Evolutionary conservation across 2,888 invertebrate species (phyloP).

Genomic region (Hydrotaea cyrtoneurina): DNA sequence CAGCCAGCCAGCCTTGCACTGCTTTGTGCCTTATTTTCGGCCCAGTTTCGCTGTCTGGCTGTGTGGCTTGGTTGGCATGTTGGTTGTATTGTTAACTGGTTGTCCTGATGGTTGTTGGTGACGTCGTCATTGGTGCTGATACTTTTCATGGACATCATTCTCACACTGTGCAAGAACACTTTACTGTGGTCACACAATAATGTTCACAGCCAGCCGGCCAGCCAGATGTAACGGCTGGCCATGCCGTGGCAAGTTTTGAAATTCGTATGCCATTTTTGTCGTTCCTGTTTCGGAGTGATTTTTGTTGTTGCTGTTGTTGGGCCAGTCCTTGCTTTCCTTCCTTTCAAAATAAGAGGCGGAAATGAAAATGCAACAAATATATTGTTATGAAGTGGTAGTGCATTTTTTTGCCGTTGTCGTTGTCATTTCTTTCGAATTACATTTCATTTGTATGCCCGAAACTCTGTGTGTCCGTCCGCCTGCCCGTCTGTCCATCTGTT

Average conservation of each 20-base stretch:
- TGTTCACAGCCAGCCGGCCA: slow-evolving; percentile 45
- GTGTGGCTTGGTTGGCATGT: not conserved
- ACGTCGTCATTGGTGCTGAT: not conserved
- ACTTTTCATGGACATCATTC: slow-evolving; percentile 41
- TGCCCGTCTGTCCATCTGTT: slow-evolving; percentile 5
- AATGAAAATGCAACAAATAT: slow-evolving; percentile 65
- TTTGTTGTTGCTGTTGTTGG: slow-evolving; percentile 13
- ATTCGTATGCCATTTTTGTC: slow-evolving; percentile 55
- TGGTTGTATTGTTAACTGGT: slow-evolving; percentile 19
- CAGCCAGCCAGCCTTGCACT: slow-evolving; percentile 25
- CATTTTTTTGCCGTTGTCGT: slow-evolving; percentile 35
- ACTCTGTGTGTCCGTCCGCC: not conserved
- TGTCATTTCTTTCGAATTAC: slow-evolving; percentile 69
- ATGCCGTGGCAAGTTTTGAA: slow-evolving; percentile 21
- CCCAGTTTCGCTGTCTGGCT: not conserved
- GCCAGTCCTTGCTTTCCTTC: slow-evolving; percentile 9
- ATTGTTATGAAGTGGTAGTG: slow-evolving; percentile 65
- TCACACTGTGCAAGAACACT: slow-evolving; percentile 31
- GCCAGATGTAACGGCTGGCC: no score
- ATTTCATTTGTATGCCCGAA: slow-evolving; percentile 65
- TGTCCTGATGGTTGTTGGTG: not conserved
- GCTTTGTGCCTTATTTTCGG: not conserved
- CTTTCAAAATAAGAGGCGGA: slow-evolving; percentile 57
- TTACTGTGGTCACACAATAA: slow-evolving; percentile 45
- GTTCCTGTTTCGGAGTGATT: slow-evolving; percentile 37